Evolutionary conservation across 2,888 invertebrate species (phyloP), one percentile per base, ranked within the genome.

Genomic region (Cheilosia vernalis): DNA sequence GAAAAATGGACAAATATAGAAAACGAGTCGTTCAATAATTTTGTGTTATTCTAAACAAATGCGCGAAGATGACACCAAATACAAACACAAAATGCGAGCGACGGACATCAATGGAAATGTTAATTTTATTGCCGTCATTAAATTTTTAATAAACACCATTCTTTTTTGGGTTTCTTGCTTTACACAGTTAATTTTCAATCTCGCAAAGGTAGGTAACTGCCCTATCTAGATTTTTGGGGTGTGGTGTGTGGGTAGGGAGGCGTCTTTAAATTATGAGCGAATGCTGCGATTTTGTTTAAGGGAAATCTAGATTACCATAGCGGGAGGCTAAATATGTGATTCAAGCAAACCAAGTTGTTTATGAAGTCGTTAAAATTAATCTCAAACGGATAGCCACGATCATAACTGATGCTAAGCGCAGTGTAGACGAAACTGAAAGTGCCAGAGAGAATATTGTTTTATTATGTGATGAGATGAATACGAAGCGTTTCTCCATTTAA

Each of bases 291-390:
- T 49, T 80, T 33, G 61, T 69, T 76, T 69, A 74, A 80, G 76
- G 33, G 66, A 72, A 49, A 76, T 67, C 85, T 15, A 56, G 85
- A 72, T 81, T 55, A 61, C 15, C 69, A 24, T 61, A 49, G 80
- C 76, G 66, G 85, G 85, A 72, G 74, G 76, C 70, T 76, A 81
- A 76, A 76, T 85, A 81, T 81, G 76, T 21, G 81, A 85, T 81
- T 76, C 51, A 66, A 66, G 60, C 76, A 78, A 60, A 33, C 61
- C 42, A 70, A 24, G 60, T 63, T 66, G 42, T 64, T 76, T 81
- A 81, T 85, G 66, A 44, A 85, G 85, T 70, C 60, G 61, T 81
- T 27, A 72, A 72, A 33, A 61, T 64, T 53, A 60, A 73, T 70
- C 44, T 66, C 5, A 66, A 63, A 72, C 63, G 70, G 56, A 10